Base-by-base conservation (phyloP, 2,113 vertebrate species). In the Empidonax traillii region DNA sequence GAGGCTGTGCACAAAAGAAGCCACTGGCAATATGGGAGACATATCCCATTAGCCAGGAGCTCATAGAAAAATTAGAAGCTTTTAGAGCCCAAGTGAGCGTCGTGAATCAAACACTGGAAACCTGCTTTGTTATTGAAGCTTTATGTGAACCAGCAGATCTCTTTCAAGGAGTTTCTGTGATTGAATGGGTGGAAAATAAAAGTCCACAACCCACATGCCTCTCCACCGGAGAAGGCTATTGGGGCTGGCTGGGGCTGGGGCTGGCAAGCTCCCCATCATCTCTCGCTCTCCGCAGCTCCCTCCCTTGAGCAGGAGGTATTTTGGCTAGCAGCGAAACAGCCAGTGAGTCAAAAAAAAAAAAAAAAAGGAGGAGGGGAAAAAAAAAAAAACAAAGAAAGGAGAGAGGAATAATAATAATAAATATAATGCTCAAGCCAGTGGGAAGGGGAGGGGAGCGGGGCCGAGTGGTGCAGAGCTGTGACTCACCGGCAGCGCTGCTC, bases 381-480 rank as follows among this genome's bases (percentile, higher is more conserved):
- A 30, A 62, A 62, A 35, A 14, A 20, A 8, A 59, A 33, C 20
- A 39, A 61, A n/a, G 28, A 30, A 44, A 69, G 61, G 52, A 72
- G 55, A 66, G 43, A 53, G 46, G 55, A 83, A 51, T 59, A 83
- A 82, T 83, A 83, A 82, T 80, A 86, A 87, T 31, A 10, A 69
- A 61, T 84, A 6, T 39, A 37, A 43, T n/a, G 14, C 5, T 49
- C 1, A 3, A 85, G 88, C 2, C 61, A 12, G 69, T 33, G 18
- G 8, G 76, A 24, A 96, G 67, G 87, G 87, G 83, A 62, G 77
- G 87, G 71, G 4, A 51, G 87, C 59, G 6, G 91, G 93, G 87
- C 63, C 2, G 47, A 81, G 89, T 89, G 94, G 68, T 59, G 89
- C 90, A 90, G 95, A 81, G 81, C 88, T 62, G 87, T 91, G 96